These are phyloP conservation scores for Porites rus DNA, from an alignment of 92 coral and sea anemone species.

Conservation along the genomic window DNA sequence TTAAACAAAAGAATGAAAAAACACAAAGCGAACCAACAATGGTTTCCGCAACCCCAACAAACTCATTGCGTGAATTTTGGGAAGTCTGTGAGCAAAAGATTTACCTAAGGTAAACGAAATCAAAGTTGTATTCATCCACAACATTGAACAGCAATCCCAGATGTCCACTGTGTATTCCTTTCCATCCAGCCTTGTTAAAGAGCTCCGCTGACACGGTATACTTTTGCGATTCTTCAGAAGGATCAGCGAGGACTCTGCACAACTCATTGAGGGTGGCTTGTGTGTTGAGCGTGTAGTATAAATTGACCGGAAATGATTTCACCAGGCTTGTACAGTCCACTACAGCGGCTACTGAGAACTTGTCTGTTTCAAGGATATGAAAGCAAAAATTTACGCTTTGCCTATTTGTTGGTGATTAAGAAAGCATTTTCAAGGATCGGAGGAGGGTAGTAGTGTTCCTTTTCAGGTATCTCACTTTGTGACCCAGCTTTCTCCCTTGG, in stretches of 20 bases:
- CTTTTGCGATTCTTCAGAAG: neutral
- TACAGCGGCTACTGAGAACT: neutral
- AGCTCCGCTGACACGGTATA: conserved; percentile 58
- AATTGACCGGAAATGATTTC: neutral
- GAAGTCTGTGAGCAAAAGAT: neutral
- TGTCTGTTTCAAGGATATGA: neutral
- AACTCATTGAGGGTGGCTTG: neutral
- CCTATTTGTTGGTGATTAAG: too few relatives aligned
- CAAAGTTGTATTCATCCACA: conserved; percentile 40
- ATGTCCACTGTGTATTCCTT: conserved; percentile 50
- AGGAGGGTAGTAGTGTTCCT: too few relatives aligned
- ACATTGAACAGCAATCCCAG: conserved; percentile 37
- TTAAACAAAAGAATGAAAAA: too few relatives aligned
- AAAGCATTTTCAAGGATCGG: too few relatives aligned
- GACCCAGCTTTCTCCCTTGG: too few relatives aligned
- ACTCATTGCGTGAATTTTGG: too few relatives aligned
- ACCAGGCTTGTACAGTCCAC: conserved; percentile 10
- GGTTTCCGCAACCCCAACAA: too few relatives aligned
- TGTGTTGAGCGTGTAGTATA: conserved; percentile 20
- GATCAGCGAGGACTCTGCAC: conserved; percentile 35
- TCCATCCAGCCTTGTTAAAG: conserved; percentile 49
- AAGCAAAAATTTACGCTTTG: too few relatives aligned
- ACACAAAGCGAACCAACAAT: too few relatives aligned
- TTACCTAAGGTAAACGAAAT: conserved; percentile 74
- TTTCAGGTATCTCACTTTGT: too few relatives aligned